Conservation (phyloP, 2,113 vertebrate genomes). For the Thalassoma bifasciatum region DNA sequence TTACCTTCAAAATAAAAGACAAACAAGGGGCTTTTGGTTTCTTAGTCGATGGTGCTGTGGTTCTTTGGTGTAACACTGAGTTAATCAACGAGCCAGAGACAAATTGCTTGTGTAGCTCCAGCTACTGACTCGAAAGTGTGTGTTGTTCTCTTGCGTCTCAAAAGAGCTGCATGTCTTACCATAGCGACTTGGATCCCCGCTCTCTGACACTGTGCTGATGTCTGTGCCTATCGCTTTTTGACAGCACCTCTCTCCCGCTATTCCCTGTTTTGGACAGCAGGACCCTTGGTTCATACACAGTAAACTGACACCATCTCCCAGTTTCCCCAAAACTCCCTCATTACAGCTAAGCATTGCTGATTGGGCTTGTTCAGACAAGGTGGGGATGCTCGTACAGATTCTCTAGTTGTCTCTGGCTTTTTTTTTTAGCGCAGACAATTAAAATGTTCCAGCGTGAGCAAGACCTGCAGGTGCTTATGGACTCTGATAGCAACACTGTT, state of each 20-base stretch:
- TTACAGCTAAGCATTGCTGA: constrained; percentile 75
- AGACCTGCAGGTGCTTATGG: constrained; percentile 71
- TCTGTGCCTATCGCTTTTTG: constrained; percentile 66
- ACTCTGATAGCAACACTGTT: constrained; percentile 41
- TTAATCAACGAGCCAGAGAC: constrained; percentile 67
- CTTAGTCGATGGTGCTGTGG: constrained; percentile 47
- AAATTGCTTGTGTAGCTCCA: constrained; percentile 51
- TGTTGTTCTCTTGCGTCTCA: constrained; percentile 65
- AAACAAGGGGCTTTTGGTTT: constrained; percentile 66
- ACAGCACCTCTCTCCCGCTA: constrained; percentile 69
- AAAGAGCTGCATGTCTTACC: constrained; percentile 69
- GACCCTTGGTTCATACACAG: constrained; percentile 56
- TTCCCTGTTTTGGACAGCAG: constrained; percentile 73
- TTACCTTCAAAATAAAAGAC: constrained; percentile 72
- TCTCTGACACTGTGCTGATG: constrained; percentile 78
- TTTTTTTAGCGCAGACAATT: constrained; percentile 69
- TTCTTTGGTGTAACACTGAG: constrained; percentile 54
- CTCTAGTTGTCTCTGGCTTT: constrained; percentile 41
- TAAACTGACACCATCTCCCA: constrained; percentile 70
- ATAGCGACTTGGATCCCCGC: constrained; percentile 48
- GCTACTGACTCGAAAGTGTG: constrained; percentile 49
- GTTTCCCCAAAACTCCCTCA: constrained; percentile 66
- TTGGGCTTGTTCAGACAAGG: constrained; percentile 63
- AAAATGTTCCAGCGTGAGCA: constrained; percentile 71
- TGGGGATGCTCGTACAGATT: constrained; percentile 33